phyloP scores from a whole-genome alignment of 1,140 invertebrate genomes.

The Triops cancriformis region DNA sequence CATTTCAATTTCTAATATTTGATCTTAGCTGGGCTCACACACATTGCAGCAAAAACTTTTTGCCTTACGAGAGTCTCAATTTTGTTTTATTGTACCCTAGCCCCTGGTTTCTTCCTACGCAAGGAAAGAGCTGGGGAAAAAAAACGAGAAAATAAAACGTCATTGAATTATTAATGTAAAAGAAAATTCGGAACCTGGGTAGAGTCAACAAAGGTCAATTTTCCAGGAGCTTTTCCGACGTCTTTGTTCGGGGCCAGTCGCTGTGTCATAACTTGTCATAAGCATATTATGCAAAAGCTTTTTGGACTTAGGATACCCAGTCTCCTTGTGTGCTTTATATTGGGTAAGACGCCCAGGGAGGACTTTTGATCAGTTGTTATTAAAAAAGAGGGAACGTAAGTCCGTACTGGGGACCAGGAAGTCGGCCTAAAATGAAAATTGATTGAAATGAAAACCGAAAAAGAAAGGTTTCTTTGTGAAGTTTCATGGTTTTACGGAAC shows the following conservation, averaged over 20 bases:
- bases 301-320: no score
- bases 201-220: background rate
- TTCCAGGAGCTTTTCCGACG: background rate
- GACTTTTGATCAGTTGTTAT: no score
- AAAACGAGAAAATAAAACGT: background rate
- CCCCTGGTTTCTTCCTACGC: background rate
- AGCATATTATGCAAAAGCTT: background rate
- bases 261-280: background rate
- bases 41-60: background rate
- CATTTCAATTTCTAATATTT: conserved; percentile 14
- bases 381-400: no score
- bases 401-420: no score
- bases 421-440: no score
- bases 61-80: background rate
- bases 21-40: background rate
- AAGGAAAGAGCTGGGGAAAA: background rate
- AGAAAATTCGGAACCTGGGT: background rate
- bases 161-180: background rate
- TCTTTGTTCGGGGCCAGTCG: background rate
- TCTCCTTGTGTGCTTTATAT: no score
- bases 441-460: no score
- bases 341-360: no score
- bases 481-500: no score
- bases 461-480: no score
- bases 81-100: background rate